Evolutionary conservation across 2,797 vertebrate species (phyloP), one percentile per base, ranked within the genome.

Genomic region (Propithecus deckenii): DNA sequence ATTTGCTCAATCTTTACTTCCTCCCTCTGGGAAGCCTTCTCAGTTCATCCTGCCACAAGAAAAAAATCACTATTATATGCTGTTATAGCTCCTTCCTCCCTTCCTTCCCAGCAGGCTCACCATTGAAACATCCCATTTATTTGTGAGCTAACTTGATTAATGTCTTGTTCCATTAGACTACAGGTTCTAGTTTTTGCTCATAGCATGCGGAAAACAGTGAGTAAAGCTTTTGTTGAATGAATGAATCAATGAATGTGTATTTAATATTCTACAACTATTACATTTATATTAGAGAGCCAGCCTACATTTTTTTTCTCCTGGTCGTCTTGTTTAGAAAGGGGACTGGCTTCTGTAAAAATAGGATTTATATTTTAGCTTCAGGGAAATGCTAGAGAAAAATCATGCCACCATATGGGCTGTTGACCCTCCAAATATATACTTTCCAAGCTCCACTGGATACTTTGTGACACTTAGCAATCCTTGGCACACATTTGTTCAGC

Each of bases 201-300:
- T 28, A 78, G 61, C 67, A 72, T 67, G 23, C 41, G 80, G n/a
- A 88, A 59, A 52, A 86, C 30, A 43, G 13, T 50, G 20, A 7
- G 11, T 86, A 95, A 95, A 91, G 52, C 67, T 95, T 81, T 89
- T 28, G 17, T 46, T 52, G 46, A 86, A 43, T 61, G 72, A 93
- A 5, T 32, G 52, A 95, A 86, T 96, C 86, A 55, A 81, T 72
- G 48, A 81, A 52, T 1, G 1, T 78, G 30, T 46, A 61, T 81
- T 91, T 95, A 95, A 67, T 50, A 81, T 89, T 67, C 52, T 41
- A 48, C 14, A 65, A 83, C 13, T 81, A 43, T 88, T 91, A 14
- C 7, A 14, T 38, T 84, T 57, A 46, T n/a, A 28, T 57, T 32
- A 88, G 32, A 80, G 30, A 80, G 14, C 20, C 59, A 61, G 57